Evolutionary conservation across 92 coral and sea anemone genomes (phyloP).

Genomic region (Meandrina meandrites): DNA sequence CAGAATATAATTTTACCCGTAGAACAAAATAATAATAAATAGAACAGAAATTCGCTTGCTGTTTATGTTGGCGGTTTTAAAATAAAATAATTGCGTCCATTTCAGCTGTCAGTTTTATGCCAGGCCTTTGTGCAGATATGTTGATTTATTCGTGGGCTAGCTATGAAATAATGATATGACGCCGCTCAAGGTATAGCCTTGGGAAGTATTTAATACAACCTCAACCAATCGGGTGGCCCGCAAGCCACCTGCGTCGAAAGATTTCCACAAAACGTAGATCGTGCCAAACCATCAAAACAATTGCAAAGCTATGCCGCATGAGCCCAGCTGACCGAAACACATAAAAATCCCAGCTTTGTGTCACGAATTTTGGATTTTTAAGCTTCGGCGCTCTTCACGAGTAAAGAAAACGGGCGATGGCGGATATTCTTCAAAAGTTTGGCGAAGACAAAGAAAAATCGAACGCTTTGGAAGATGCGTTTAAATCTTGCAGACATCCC

Average conservation of each 20-base stretch:
- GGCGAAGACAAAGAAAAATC: slow-evolving; percentile 57
- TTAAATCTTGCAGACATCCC: slow-evolving; percentile 70
- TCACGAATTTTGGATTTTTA: background rate
- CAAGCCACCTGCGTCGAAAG: slow-evolving; percentile 17
- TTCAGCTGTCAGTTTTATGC: slow-evolving; percentile 5
- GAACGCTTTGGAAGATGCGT: slow-evolving; percentile 63
- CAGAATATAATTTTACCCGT: too few species aligned
- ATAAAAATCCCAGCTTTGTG: background rate
- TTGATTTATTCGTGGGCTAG: slow-evolving; percentile 24
- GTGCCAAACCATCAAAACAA: background rate
- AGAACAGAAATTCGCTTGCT: background rate
- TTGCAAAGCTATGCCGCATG: slow-evolving; percentile 1
- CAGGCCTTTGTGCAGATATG: background rate
- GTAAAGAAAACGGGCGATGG: background rate
- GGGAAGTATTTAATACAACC: slow-evolving; percentile 5
- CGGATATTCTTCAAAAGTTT: slow-evolving; percentile 49
- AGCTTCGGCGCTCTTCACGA: background rate
- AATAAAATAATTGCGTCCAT: background rate
- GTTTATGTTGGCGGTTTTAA: background rate
- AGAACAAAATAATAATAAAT: background rate
- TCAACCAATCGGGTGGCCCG: slow-evolving; percentile 17
- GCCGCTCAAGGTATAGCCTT: background rate
- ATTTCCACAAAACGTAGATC: slow-evolving; percentile 20
- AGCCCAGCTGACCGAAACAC: background rate
- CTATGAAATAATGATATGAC: slow-evolving; percentile 26